Percentiles rank a stretch among this genome's conserved stretches.
phyloP scores from a whole-genome alignment of 2,797 vertebrate species.

The Acipenser oxyrinchus region DNA sequence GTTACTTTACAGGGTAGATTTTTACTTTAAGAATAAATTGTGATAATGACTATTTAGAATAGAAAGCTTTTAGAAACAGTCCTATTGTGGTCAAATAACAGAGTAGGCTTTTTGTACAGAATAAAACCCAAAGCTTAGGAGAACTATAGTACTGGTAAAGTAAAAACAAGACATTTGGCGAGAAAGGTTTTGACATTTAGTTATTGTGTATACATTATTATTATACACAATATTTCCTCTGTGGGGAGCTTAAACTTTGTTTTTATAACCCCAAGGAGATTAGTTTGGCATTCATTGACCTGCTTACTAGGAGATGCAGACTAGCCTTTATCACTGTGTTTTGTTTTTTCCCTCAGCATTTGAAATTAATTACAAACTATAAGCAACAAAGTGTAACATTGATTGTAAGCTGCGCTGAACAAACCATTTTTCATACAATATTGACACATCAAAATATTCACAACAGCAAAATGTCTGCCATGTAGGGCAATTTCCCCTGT shows the following conservation, averaged over 20 bases:
- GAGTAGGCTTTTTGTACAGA: too few species aligned
- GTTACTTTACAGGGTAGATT: too few species aligned
- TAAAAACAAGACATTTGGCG: too few species aligned
- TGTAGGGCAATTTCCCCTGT: constrained; percentile 10
- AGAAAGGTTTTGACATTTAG: too few species aligned
- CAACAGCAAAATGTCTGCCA: constrained; percentile 11
- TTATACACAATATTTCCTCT: too few species aligned
- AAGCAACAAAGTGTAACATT: constrained; percentile 42
- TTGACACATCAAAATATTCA: constrained; percentile 11
- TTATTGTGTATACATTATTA: too few species aligned
- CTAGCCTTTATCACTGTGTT: constrained; percentile 18
- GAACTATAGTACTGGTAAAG: too few species aligned
- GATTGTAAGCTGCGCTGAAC: constrained; percentile 14
- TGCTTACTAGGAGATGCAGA: constrained; percentile 15
- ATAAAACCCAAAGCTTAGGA: too few species aligned
- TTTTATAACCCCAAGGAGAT: constrained; percentile 16
- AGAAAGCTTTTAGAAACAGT: too few species aligned
- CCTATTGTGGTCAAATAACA: too few species aligned
- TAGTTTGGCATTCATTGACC: constrained; percentile 22
- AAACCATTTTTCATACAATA: constrained; percentile 12
- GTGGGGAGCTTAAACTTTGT: constrained; percentile 9
- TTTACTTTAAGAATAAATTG: too few species aligned
- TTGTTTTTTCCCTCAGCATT: constrained; percentile 33
- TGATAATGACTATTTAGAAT: too few species aligned
- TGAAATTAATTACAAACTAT: constrained; percentile 54